Conservation (phyloP, 2,797 vertebrate genomes). For the Podarcis lilfordi region DNA sequence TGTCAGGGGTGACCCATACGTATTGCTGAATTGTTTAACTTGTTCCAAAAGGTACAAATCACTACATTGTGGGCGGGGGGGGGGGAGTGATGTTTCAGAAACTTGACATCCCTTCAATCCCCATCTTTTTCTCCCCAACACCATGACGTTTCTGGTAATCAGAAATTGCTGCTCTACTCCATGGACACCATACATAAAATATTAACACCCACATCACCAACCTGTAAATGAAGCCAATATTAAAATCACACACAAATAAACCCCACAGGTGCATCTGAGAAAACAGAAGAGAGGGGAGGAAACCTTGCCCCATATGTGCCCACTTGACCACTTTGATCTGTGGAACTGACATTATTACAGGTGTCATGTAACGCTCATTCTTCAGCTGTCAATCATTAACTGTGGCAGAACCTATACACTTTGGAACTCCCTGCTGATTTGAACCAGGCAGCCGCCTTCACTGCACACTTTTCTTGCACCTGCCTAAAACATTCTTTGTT, state of each 20-base stretch:
- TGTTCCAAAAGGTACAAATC: background rate
- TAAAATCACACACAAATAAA: background rate
- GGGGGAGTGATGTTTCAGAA: background rate
- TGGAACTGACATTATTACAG: no score
- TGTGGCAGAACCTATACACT: no score
- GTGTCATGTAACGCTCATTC: no score
- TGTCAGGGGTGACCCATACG: conserved; percentile 33
- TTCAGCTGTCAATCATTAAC: no score
- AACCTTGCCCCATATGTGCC: no score
- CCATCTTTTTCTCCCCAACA: conserved; percentile 20
- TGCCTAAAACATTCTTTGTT: no score
- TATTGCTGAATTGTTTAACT: conserved; percentile 38
- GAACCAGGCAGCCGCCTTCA: no score
- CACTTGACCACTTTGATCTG: no score
- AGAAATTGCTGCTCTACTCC: background rate
- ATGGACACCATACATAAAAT: background rate
- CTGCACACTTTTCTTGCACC: no score
- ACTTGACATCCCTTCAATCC: background rate
- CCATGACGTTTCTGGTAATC: background rate
- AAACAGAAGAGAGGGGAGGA: no score
- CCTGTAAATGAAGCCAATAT: background rate
- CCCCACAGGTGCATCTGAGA: background rate
- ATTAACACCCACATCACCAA: background rate
- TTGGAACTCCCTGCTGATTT: no score
- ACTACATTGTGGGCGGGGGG: background rate